A percentile compares a stretch with the other conserved stretches of the same genome.
Evolutionary conservation across 2,888 invertebrate genomes (phyloP).

Genomic region (Cephus pulcher): DNA sequence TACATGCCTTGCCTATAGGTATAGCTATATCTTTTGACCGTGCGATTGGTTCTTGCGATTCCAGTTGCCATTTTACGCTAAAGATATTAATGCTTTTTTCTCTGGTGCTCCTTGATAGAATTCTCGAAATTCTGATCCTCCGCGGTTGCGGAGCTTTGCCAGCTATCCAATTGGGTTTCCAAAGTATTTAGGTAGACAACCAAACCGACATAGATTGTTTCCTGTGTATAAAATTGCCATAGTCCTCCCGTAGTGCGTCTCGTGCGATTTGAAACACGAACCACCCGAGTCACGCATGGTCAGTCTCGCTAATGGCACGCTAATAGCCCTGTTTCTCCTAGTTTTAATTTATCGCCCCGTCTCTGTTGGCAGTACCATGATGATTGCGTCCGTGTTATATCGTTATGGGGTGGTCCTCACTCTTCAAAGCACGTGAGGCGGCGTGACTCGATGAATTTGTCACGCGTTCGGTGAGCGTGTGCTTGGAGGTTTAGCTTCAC

Average conservation of each 20-base stretch:
- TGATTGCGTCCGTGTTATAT: conserved; percentile 27
- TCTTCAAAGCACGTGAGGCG: conserved; percentile 50
- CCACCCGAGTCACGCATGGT: conserved; percentile 55
- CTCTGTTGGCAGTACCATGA: conserved; percentile 23
- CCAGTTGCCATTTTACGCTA: background rate
- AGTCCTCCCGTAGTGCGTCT: background rate
- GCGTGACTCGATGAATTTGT: conserved; percentile 61
- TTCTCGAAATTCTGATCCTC: background rate
- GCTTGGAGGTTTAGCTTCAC: conserved; percentile 3
- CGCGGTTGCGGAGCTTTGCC: background rate
- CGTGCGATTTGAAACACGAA: conserved; percentile 40
- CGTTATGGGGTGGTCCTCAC: conserved; percentile 41
- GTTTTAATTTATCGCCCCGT: conserved; percentile 56
- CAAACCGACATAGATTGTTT: background rate
- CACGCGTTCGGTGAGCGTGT: conserved; percentile 43
- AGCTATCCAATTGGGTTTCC: background rate
- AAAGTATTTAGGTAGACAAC: background rate
- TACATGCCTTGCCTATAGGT: background rate
- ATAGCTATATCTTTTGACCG: background rate
- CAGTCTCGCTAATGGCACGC: conserved; percentile 55
- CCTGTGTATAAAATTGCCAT: background rate
- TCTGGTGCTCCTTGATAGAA: background rate
- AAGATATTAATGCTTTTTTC: background rate
- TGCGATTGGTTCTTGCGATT: background rate
- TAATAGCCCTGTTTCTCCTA: conserved; percentile 60